Evolutionary conservation across 2,888 invertebrate genomes (phyloP).

Genomic region (Choristoneura rosaceana): DNA sequence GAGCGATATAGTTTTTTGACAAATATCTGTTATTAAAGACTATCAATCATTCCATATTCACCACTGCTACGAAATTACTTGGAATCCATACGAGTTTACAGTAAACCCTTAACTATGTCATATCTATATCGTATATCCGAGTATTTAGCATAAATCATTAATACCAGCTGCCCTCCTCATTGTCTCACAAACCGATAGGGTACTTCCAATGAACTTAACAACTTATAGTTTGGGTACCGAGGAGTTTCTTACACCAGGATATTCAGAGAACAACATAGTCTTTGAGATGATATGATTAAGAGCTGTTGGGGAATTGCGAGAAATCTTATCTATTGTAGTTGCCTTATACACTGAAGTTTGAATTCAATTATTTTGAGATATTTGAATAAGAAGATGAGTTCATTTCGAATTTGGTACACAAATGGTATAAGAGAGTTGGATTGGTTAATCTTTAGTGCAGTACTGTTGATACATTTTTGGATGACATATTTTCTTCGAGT

Average conservation of each 20-base stretch:
- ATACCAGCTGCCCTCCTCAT: conserved; percentile 2
- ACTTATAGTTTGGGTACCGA: conserved; percentile 15
- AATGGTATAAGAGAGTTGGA: not conserved
- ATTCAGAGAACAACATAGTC: conserved; percentile 5
- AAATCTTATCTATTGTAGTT: conserved; percentile 5
- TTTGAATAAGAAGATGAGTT: not conserved
- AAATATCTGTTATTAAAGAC: no score
- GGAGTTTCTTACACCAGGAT: conserved; percentile 18
- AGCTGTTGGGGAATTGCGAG: conserved; percentile 20
- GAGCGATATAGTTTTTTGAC: no score
- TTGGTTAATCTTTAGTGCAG: no score
- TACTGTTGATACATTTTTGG: no score
- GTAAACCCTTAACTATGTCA: not conserved
- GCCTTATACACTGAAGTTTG: not conserved
- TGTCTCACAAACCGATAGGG: conserved; percentile 18
- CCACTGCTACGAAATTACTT: not conserved
- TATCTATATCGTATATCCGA: not conserved
- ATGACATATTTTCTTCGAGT: no score
- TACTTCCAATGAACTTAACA: conserved; percentile 25
- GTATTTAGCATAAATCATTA: conserved; percentile 17
- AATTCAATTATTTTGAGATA: not conserved
- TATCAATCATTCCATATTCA: not conserved
- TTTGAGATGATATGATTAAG: conserved; percentile 18
- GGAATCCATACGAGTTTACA: not conserved
- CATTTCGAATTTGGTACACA: not conserved